These are phyloP conservation scores for Sapajus apella DNA, from an alignment of 2,113 vertebrate genomes.

Conservation along the genomic window DNA sequence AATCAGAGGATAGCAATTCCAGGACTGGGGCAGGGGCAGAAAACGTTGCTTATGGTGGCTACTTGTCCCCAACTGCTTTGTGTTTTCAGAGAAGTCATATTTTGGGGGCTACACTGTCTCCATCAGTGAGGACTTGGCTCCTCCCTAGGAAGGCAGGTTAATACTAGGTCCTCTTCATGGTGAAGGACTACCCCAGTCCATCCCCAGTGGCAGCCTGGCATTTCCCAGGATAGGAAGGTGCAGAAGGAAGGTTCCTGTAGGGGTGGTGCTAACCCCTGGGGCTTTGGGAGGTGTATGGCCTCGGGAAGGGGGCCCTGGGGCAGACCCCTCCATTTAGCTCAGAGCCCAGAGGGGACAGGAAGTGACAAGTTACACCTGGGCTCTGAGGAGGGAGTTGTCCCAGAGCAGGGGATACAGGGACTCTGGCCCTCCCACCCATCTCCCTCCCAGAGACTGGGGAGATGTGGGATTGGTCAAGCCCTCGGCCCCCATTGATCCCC, in stretches of 20 bases:
- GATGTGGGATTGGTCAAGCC: conserved; percentile 44
- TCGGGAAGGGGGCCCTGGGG: conserved; percentile 69
- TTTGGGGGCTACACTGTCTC: background rate
- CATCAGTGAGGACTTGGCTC: background rate
- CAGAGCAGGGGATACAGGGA: conserved; percentile 54
- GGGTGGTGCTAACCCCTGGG: conserved; percentile 44
- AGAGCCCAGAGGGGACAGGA: background rate
- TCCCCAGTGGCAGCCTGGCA: background rate
- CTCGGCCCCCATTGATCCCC: conserved; percentile 10
- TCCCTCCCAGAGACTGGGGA: background rate
- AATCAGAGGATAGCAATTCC: background rate
- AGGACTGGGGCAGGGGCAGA: background rate
- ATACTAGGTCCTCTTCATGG: background rate
- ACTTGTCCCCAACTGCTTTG: background rate
- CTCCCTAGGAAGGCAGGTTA: background rate
- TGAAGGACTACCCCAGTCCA: rapidly evolving
- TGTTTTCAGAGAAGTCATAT: background rate
- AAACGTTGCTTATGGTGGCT: background rate
- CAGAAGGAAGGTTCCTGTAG: conserved; percentile 71
- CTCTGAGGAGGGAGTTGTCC: conserved; percentile 68
- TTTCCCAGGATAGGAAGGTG: background rate
- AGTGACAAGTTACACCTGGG: background rate
- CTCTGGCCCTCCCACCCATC: conserved; percentile 33
- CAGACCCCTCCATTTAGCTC: conserved; percentile 62
- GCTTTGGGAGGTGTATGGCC: conserved; percentile 32